These are phyloP conservation scores for Tarsius wallacei DNA, from an alignment of 2,797 vertebrate species.

Conservation along the genomic window DNA sequence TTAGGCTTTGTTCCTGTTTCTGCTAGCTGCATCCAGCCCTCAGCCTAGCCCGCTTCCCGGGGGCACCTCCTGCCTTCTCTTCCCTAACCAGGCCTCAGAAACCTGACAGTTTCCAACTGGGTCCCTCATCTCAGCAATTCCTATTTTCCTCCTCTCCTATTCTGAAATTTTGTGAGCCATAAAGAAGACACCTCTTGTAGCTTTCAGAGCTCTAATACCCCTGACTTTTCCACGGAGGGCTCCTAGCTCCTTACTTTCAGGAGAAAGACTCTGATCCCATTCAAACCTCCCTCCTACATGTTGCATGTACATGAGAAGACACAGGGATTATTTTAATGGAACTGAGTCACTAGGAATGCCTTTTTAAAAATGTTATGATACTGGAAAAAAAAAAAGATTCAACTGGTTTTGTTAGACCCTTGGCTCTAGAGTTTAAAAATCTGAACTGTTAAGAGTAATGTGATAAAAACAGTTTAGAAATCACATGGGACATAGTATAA, in stretches of 20 bases:
- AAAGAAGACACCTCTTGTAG: neutral
- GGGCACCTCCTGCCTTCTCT: neutral
- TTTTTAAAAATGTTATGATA: neutral
- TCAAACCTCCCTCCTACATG: no score
- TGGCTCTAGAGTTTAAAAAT: neutral
- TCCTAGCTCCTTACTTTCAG: neutral
- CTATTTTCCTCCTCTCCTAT: neutral
- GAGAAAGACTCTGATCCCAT: neutral
- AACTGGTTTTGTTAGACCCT: neutral
- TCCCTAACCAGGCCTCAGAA: neutral
- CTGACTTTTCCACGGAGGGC: neutral
- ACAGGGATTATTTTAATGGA: neutral
- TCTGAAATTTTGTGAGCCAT: neutral
- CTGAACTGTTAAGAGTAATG: neutral
- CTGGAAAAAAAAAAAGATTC: neutral
- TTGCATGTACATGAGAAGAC: rapidly evolving
- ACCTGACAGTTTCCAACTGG: neutral
- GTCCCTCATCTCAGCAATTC: neutral
- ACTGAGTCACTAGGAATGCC: neutral
- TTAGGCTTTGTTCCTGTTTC: neutral
- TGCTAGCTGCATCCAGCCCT: neutral
- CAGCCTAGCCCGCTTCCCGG: neutral
- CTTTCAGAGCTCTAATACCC: neutral
- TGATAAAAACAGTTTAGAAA: neutral
- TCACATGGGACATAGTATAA: neutral